Percentiles rank a stretch among this genome's conserved stretches.
phyloP scores from a whole-genome alignment of 2,113 vertebrate genomes.

The Thymallus thymallus region DNA sequence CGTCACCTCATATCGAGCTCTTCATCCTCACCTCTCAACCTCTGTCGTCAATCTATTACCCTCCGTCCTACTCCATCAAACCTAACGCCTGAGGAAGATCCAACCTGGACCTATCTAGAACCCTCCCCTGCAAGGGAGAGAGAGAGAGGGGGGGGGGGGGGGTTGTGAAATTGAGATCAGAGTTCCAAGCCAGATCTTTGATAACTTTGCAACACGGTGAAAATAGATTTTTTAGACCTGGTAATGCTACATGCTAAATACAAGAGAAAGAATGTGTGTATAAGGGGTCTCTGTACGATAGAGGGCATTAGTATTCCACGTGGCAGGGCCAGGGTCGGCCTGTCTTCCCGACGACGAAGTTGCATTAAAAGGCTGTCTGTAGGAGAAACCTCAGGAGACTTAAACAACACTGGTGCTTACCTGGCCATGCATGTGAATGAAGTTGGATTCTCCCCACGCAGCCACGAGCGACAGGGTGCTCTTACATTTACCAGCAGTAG shows the following conservation, averaged over 20 bases:
- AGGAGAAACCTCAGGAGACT: constrained; percentile 29
- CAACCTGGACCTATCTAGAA: background rate
- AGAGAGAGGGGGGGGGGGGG: constrained; percentile 1
- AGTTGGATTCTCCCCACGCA: constrained; percentile 1
- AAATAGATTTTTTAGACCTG: constrained; percentile 21
- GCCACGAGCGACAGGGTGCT: constrained; percentile 19
- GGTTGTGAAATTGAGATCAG: constrained; percentile 32
- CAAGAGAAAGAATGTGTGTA: background rate
- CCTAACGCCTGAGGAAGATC: background rate
- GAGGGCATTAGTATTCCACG: constrained; percentile 45
- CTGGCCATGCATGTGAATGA: constrained; percentile 33
- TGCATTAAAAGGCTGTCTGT: constrained; percentile 38
- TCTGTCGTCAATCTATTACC: background rate
- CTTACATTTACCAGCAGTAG: constrained; percentile 22
- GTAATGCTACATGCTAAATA: background rate
- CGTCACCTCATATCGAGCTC: constrained; percentile 41
- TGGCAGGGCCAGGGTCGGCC: constrained; percentile 14
- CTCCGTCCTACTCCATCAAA: background rate
- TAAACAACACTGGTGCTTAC: background rate
- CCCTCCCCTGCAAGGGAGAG: background rate
- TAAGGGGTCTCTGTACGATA: background rate
- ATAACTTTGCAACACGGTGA: constrained; percentile 24
- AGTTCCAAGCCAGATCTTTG: constrained; percentile 17
- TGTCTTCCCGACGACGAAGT: constrained; percentile 6
- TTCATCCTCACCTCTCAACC: constrained; percentile 14